phyloP scores from a whole-genome alignment of 2,113 vertebrate genomes.

The Salminus brasiliensis region DNA sequence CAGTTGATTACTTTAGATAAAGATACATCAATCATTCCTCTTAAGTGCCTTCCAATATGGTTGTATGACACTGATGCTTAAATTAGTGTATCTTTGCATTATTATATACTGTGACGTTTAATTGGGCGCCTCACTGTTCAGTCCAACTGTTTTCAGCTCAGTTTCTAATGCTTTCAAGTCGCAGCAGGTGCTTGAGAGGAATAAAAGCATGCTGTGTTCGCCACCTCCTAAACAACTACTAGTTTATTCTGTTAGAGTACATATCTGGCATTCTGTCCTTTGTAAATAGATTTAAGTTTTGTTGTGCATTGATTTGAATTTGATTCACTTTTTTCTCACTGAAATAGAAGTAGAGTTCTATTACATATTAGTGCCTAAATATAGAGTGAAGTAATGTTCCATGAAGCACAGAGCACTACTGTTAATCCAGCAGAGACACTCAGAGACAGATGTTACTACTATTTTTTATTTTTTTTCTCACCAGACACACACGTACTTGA shows the following conservation, averaged over 20 bases:
- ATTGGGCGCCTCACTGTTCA: slow-evolving; percentile 22
- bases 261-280: slow-evolving; percentile 56
- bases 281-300: slow-evolving; percentile 69
- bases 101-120: slow-evolving; percentile 40
- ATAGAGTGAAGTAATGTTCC: slow-evolving; percentile 69
- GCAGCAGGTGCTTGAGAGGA: slow-evolving; percentile 75
- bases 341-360: slow-evolving; percentile 61
- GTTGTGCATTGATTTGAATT: slow-evolving; percentile 66
- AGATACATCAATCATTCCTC: slow-evolving; percentile 71
- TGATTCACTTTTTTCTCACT: slow-evolving; percentile 56
- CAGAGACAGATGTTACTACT: slow-evolving; percentile 33
- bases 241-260: background rate
- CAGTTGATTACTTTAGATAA: slow-evolving; percentile 53
- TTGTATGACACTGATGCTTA: slow-evolving; percentile 1
- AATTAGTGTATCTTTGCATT: slow-evolving; percentile 17
- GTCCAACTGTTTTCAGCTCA: slow-evolving; percentile 18
- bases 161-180: slow-evolving; percentile 32
- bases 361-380: slow-evolving; percentile 74
- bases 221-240: background rate
- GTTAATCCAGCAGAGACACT: slow-evolving; percentile 48
- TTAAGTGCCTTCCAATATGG: slow-evolving; percentile 76
- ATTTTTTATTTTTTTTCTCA: background rate
- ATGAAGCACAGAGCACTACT: slow-evolving; percentile 66
- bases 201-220: slow-evolving; percentile 63
- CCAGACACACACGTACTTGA: background rate